Evolutionary conservation across 2,888 invertebrate genomes (phyloP).

Genomic region (Machimus atricapillus): DNA sequence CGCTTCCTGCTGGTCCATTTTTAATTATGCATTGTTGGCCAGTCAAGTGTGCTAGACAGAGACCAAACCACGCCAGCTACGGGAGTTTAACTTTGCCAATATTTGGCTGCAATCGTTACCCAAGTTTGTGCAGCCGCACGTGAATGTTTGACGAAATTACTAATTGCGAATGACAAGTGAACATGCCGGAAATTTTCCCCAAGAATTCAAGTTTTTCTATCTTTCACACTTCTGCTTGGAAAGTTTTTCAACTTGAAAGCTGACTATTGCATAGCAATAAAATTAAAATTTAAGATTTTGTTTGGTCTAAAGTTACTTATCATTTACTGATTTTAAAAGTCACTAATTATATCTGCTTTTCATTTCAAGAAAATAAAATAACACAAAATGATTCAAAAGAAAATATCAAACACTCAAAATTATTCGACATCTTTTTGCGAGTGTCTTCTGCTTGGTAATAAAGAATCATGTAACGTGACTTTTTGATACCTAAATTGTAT

Average conservation of each 20-base stretch:
- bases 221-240: neutral
- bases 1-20: neutral
- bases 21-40: neutral
- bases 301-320: too few relatives aligned
- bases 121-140: neutral
- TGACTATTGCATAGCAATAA: neutral
- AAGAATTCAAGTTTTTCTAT: neutral
- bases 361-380: too few relatives aligned
- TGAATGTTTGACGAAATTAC: neutral
- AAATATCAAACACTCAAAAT: too few relatives aligned
- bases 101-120: neutral
- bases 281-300: too few relatives aligned
- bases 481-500: too few relatives aligned
- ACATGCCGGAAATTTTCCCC: neutral
- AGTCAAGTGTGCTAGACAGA: neutral
- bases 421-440: too few relatives aligned
- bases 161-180: neutral
- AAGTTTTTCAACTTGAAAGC: neutral
- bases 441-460: too few relatives aligned
- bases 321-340: too few relatives aligned
- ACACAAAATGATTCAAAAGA: too few relatives aligned
- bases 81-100: neutral
- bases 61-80: neutral
- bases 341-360: too few relatives aligned
- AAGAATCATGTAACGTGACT: too few relatives aligned